phyloP scores from a whole-genome alignment of 1,140 invertebrate genomes.

The Solenopsis fugax region DNA sequence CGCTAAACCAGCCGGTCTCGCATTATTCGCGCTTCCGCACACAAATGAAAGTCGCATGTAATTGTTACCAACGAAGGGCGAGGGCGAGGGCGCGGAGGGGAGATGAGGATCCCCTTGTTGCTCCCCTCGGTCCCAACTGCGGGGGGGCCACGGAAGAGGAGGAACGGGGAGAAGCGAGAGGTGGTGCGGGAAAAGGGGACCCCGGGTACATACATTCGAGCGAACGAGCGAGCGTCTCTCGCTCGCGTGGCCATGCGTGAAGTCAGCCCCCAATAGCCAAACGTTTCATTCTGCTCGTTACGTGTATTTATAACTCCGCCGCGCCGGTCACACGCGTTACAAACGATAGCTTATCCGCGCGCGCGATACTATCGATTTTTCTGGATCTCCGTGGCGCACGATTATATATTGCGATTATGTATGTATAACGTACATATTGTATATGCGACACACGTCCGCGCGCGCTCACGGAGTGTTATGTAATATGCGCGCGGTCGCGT shows the following conservation, averaged over 20 bases:
- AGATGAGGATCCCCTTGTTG: background rate
- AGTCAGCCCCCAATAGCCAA: slow-evolving; percentile 24
- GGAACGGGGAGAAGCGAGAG: background rate
- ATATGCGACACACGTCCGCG: too few relatives aligned
- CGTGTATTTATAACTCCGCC: slow-evolving; percentile 53
- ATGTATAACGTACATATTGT: background rate
- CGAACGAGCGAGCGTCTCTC: background rate
- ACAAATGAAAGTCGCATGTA: slow-evolving; percentile 52
- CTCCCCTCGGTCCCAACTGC: background rate
- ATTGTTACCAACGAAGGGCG: slow-evolving; percentile 33
- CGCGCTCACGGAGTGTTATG: slow-evolving; percentile 1
- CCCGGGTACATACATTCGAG: background rate
- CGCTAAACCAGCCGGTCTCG: slow-evolving; percentile 47
- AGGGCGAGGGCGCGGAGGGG: background rate
- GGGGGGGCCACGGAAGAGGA: background rate
- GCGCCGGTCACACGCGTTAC: slow-evolving; percentile 16
- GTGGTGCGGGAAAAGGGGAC: background rate
- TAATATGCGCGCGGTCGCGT: slow-evolving; percentile 5
- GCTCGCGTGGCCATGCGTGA: slow-evolving; percentile 32
- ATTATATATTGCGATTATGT: background rate
- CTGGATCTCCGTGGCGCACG: slow-evolving; percentile 21
- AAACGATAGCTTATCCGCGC: background rate
- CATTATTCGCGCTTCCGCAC: slow-evolving; percentile 51
- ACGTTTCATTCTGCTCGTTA: slow-evolving; percentile 58
- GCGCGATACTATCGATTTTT: slow-evolving; percentile 53